Percentiles rank a stretch among this genome's conserved stretches.
Evolutionary conservation across 2,888 invertebrate genomes (phyloP).

Genomic region (Serrognathus titanus): DNA sequence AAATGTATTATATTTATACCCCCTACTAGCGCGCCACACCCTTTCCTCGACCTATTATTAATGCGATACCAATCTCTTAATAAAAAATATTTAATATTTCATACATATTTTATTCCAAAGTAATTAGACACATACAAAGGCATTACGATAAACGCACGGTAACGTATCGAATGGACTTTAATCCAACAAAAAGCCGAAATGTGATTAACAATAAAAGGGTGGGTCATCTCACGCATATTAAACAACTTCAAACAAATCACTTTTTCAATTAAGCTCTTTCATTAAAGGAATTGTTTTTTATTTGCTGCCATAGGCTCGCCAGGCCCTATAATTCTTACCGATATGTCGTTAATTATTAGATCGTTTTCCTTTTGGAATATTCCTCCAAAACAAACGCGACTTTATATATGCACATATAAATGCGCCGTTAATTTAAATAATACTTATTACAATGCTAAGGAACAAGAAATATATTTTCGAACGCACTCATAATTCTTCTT

Average conservation of each 20-base stretch:
- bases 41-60: constrained; percentile 36
- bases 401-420: too few relatives aligned
- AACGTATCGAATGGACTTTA: constrained; percentile 22
- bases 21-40: constrained; percentile 12
- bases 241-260: constrained; percentile 24
- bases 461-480: too few relatives aligned
- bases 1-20: constrained; percentile 33
- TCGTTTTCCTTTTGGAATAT: too few relatives aligned
- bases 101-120: constrained; percentile 20
- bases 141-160: constrained; percentile 14
- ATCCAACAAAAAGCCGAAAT: constrained; percentile 26
- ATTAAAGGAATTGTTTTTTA: constrained; percentile 14
- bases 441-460: too few relatives aligned
- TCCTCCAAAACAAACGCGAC: too few relatives aligned
- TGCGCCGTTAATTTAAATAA: too few relatives aligned
- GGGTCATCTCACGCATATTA: constrained; percentile 23
- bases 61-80: constrained; percentile 47
- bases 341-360: too few relatives aligned
- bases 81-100: constrained; percentile 21
- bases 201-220: constrained; percentile 26
- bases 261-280: constrained; percentile 23
- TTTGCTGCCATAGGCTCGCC: constrained; percentile 1
- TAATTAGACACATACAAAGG: constrained; percentile 19
- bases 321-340: too few relatives aligned
- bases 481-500: too few relatives aligned